These are phyloP conservation scores for Daktulosphaira vitifoliae DNA, from an alignment of 1,140 invertebrate genomes.

Conservation along the genomic window DNA sequence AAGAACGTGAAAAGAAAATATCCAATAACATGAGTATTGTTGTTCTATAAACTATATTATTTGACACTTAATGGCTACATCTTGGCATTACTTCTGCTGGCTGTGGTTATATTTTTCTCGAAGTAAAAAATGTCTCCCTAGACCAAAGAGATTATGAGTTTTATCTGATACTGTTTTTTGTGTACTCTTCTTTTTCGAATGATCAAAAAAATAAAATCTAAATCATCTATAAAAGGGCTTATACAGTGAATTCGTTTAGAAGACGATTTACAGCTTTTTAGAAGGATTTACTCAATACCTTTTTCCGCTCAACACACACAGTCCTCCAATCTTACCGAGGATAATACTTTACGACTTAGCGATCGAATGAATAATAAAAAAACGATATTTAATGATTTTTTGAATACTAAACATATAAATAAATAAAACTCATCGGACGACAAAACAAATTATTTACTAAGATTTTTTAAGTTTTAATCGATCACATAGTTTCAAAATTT, in stretches of 20 bases:
- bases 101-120: not conserved
- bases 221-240: not conserved
- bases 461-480: too few species aligned
- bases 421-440: too few species aligned
- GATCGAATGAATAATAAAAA: conserved; percentile 5
- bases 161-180: not conserved
- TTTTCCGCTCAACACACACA: not conserved
- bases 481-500: too few species aligned
- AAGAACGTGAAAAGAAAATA: too few species aligned
- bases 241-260: not conserved
- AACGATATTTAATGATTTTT: too few species aligned
- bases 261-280: conserved; percentile 5
- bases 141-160: not conserved
- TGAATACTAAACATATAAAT: too few species aligned
- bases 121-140: not conserved
- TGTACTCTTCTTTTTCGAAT: not conserved
- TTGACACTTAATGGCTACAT: not conserved
- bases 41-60: too few species aligned
- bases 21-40: too few species aligned
- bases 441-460: too few species aligned
- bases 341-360: conserved; percentile 17
- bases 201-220: not conserved
- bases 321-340: not conserved
- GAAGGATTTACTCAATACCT: too few species aligned
- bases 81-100: conserved; percentile 7